Evolutionary conservation across 1,140 invertebrate genomes (phyloP), one percentile per base, ranked within the genome.

Genomic region (Bursaphelenchus mucronatus): DNA sequence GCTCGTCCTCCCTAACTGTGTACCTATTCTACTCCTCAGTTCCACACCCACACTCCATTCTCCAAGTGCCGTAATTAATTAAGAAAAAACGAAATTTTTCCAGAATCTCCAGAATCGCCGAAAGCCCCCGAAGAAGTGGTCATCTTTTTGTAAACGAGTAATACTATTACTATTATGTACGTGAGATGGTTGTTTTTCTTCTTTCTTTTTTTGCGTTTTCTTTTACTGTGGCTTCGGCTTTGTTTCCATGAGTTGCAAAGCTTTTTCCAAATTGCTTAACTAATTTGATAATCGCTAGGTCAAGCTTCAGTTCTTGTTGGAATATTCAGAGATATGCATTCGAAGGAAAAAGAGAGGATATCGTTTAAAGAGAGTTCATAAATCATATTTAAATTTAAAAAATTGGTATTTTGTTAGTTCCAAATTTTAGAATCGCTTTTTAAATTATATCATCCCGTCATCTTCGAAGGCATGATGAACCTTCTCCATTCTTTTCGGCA

Each of bases 61-160:
- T 55, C n/a, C 54, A 1, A 13, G n/a, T 39, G n/a, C 13, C 54
- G 54, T 15, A 39, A n/a, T 59, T 39, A 39, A 39, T 39, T 44
- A 59, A 13, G n/a, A n/a, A 39, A 59, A 39, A 39, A 50, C 57
- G 6, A 50, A 40, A 43, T n/a, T 55, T 21, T 21, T 21, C 53
- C 13, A 55, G 40, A 11, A 59, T 49, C 30, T 30, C 30, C 30
- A 30, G 30, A 30, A 30, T 30, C 30, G 30, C 30, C 30, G 30
- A 30, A 30, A 30, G 30, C 30, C 13, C 57, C 57, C 11, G 57
- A 59, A 11, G 57, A 59, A 59, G 57, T 59, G 17, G 40, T 59
- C 57, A 59, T 59, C 40, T 59, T 59, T 50, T 44, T 59, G 41
- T 59, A 50, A 59, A 30, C 30, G 30, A 30, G 30, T 30, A 30